Evolutionary conservation across 2,113 vertebrate species (phyloP).

Genomic region (Dicaeum eximium): DNA sequence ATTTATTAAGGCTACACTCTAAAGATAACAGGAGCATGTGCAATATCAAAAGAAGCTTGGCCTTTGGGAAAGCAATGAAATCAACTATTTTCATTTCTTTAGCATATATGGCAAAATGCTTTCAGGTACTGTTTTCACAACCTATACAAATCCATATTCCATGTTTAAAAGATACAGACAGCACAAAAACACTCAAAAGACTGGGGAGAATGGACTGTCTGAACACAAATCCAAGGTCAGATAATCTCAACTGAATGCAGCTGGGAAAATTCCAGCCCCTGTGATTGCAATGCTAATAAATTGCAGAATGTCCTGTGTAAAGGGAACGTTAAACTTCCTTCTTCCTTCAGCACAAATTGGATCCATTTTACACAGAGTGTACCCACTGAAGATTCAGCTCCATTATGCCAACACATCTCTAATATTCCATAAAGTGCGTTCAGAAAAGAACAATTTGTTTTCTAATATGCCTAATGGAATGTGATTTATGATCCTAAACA

Average conservation of each 20-base stretch:
- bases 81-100: background rate
- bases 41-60: background rate
- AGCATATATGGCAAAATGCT: background rate
- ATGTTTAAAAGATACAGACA: background rate
- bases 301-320: background rate
- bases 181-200: background rate
- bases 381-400: background rate
- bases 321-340: background rate
- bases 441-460: slow-evolving; percentile 26
- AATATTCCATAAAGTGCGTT: background rate
- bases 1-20: slow-evolving; percentile 55
- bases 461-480: slow-evolving; percentile 28
- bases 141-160: background rate
- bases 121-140: background rate
- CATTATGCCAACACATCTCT: background rate
- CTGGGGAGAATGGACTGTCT: background rate
- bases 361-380: background rate
- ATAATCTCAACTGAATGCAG: background rate
- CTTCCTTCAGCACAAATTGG: background rate
- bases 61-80: background rate
- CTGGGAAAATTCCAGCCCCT: slow-evolving; percentile 29
- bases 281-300: slow-evolving; percentile 22
- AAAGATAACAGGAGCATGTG: background rate
- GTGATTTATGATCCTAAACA: slow-evolving; percentile 43
- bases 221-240: slow-evolving; percentile 29